Base-by-base conservation (phyloP, 2,888 invertebrate species). In the Epirrhoe tristata region DNA sequence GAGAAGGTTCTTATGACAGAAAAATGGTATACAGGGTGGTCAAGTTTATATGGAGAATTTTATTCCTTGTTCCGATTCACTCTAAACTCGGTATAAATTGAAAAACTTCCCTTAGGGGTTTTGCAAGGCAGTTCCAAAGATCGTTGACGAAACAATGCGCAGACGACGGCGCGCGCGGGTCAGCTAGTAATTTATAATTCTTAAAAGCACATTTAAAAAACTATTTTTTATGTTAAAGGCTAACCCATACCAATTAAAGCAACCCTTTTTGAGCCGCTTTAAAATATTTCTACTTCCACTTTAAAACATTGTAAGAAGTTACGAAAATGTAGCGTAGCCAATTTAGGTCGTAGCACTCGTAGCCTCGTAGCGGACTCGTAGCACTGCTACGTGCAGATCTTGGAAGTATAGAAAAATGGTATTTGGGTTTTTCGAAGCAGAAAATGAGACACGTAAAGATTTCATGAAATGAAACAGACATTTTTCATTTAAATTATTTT, bases 281-380 rank as follows among this genome's bases (percentile, higher is more conserved):
- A 17, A 16, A 51, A 51, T 12, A 12, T 43, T 36, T 14, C 34
- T 14, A 34, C 39, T 4, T 34, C 24, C 36, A 36, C 32, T 17
- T 55, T 12, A 61, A 32, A 54, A 55, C 32, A 16, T 54, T 31
- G 43, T 60, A 59, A 53, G 43, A 39, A 32, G 36, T 39, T 43
- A 56, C 62, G 43, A 56, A 63, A 63, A 32, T 56, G 36, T 63
- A 52, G 57, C 57, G 24, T 10, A 57, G 57, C 57, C 63, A 63
- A 63, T 58, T 63, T 57, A 46, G 63, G 32, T 43, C 16, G 57
- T 57, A 63, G 63, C 52, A 63, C 52, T 57, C 31, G 55, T 39
- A 62, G 31, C 52, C 34, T 57, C 52, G 57, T 57, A 57, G 57
- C 52, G 16, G 12, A 8, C 56, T 63, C 56, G 63, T 62, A 58